phyloP scores from a whole-genome alignment of 1,140 invertebrate genomes.

The Ips typographus region DNA sequence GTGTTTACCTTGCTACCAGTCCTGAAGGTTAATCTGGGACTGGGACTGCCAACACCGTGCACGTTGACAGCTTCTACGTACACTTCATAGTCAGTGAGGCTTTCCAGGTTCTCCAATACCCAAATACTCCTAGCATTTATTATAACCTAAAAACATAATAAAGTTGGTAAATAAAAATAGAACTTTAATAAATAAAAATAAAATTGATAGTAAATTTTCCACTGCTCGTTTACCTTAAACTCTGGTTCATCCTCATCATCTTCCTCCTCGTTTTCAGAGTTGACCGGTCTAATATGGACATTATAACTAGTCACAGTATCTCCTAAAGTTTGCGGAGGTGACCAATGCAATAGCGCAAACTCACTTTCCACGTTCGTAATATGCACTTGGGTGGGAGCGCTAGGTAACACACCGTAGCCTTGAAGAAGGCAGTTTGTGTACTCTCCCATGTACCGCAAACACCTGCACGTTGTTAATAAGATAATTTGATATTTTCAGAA shows the following conservation, averaged over 20 bases:
- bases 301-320: slow-evolving; percentile 74
- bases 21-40: slow-evolving; percentile 71
- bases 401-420: slow-evolving; percentile 78
- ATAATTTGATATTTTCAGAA: not conserved
- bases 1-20: slow-evolving; percentile 63
- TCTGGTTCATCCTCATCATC: slow-evolving; percentile 49
- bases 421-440: slow-evolving; percentile 79
- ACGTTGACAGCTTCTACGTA: slow-evolving; percentile 79
- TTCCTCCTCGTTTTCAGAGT: slow-evolving; percentile 50
- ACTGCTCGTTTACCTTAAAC: slow-evolving; percentile 34
- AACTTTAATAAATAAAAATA: no score
- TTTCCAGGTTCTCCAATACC: slow-evolving; percentile 71
- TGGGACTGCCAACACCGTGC: slow-evolving; percentile 74
- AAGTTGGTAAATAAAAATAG: not conserved
- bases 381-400: slow-evolving; percentile 65
- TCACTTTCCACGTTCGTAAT: slow-evolving; percentile 71
- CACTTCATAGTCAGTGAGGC: slow-evolving; percentile 76
- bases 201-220: no score
- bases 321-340: slow-evolving; percentile 65
- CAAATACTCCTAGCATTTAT: slow-evolving; percentile 63
- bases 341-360: slow-evolving; percentile 79
- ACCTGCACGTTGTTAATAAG: slow-evolving; percentile 47
- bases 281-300: slow-evolving; percentile 60
- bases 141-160: slow-evolving; percentile 19
- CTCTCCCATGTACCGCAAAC: slow-evolving; percentile 75